These are phyloP conservation scores for Calycopis cecrops DNA, from an alignment of 1,140 invertebrate species.

Conservation along the genomic window DNA sequence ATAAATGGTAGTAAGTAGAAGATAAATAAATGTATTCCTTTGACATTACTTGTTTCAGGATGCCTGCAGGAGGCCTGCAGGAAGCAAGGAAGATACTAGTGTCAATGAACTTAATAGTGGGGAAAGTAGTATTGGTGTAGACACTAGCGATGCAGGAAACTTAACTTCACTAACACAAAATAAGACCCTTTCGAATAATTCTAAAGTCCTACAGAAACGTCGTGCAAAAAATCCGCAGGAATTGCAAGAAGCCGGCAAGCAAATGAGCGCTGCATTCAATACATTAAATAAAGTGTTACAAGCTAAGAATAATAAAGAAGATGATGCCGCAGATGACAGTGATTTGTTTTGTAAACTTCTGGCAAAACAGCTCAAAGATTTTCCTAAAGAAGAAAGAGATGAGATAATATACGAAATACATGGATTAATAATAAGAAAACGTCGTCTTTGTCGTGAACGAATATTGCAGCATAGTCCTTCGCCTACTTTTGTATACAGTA, in stretches of 20 bases:
- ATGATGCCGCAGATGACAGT: constrained; percentile 21
- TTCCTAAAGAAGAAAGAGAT: constrained; percentile 25
- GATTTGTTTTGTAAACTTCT: constrained; percentile 4
- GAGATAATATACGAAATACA: constrained; percentile 28
- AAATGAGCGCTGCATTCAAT: constrained; percentile 25
- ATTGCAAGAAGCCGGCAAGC: constrained; percentile 27
- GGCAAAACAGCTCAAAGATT: constrained; percentile 16
- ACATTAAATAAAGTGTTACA: constrained; percentile 22
- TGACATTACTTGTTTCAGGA: no score
- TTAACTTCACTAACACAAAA: no score
- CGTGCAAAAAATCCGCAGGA: constrained; percentile 25
- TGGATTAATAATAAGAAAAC: constrained; percentile 29
- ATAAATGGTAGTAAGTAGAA: constrained; percentile 5
- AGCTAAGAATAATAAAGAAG: constrained; percentile 23
- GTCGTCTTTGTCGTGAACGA: no score
- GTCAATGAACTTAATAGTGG: no score
- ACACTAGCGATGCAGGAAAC: no score
- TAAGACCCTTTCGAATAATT: no score
- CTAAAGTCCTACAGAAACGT: constrained; percentile 28
- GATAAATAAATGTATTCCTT: no score
- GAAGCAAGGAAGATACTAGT: no score
- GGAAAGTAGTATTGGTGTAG: no score
- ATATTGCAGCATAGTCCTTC: no score
- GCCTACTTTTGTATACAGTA: no score
- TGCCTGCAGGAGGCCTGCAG: no score